Evolutionary conservation across 2,888 invertebrate species (phyloP).

Genomic region (Cheilosia vernalis): DNA sequence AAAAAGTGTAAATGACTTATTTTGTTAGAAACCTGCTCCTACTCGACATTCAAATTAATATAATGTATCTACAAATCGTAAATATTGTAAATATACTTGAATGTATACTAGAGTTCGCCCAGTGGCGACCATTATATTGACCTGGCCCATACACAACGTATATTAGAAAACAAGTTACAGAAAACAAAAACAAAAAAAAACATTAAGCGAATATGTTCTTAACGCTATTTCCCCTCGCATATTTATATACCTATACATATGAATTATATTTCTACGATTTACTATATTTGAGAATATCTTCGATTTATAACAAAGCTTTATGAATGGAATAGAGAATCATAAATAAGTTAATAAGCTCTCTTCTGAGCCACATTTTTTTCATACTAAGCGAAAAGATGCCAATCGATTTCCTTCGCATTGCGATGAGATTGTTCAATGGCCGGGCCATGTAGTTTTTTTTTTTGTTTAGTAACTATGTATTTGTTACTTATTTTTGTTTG

Average conservation of each 20-base stretch:
- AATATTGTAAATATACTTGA: too few relatives aligned
- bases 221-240: too few relatives aligned
- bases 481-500: not conserved
- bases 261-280: constrained; percentile 3
- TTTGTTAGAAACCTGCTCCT: constrained; percentile 46
- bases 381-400: not conserved
- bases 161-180: too few relatives aligned
- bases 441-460: constrained; percentile 48
- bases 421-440: constrained; percentile 20
- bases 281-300: constrained; percentile 12
- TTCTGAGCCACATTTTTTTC: constrained; percentile 38
- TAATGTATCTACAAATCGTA: too few relatives aligned
- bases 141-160: too few relatives aligned
- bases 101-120: too few relatives aligned
- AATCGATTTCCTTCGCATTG: constrained; percentile 47
- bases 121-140: too few relatives aligned
- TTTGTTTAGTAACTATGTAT: constrained; percentile 17
- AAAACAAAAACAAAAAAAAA: too few relatives aligned
- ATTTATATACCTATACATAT: too few relatives aligned
- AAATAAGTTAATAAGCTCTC: not conserved
- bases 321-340: constrained; percentile 29
- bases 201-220: too few relatives aligned
- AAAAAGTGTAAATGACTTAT: constrained; percentile 61
- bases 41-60: not conserved
- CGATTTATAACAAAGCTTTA: constrained; percentile 38